Conservation (phyloP, 2,888 invertebrate genomes). For the Ormyrus pomaceus region DNA sequence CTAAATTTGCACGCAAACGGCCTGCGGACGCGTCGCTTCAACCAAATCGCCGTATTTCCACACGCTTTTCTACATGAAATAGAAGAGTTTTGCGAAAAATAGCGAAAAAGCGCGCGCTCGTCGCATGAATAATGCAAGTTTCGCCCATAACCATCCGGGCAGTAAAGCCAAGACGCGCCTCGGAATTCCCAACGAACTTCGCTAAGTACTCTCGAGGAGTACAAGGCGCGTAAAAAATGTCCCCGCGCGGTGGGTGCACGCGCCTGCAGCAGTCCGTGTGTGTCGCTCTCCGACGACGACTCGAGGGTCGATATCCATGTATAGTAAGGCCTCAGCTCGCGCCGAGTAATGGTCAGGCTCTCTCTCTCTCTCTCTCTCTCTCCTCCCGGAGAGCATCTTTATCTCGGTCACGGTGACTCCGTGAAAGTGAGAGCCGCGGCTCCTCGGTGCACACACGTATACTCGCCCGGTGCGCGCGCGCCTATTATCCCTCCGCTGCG, state of each 20-base stretch:
- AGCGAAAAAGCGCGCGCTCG: too few relatives aligned
- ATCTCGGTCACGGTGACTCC: conserved; percentile 75
- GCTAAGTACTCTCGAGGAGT: conserved; percentile 12
- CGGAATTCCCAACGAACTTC: conserved; percentile 32
- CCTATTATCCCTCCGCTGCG: conserved; percentile 3
- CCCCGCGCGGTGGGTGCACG: neutral
- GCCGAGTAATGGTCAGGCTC: conserved; percentile 20
- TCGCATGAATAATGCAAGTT: too few relatives aligned
- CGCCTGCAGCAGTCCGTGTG: neutral
- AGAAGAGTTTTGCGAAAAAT: too few relatives aligned
- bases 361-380: too few relatives aligned
- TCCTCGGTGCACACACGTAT: conserved; percentile 56
- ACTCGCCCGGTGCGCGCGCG: conserved; percentile 10
- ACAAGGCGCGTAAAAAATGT: neutral
- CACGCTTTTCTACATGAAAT: too few relatives aligned
- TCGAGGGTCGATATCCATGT: conserved; percentile 32
- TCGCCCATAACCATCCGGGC: neutral
- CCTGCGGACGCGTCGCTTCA: too few relatives aligned
- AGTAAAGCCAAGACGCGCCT: neutral
- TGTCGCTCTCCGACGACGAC: neutral
- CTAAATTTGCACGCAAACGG: too few relatives aligned
- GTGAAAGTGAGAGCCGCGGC: conserved; percentile 73
- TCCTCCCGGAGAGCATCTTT: conserved; percentile 62
- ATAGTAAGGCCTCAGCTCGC: conserved; percentile 13
- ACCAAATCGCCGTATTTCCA: too few relatives aligned